Evolutionary conservation across 2,888 invertebrate genomes (phyloP), one percentile per base, ranked within the genome.

Genomic region (Mesorhabditis spiculigera): DNA sequence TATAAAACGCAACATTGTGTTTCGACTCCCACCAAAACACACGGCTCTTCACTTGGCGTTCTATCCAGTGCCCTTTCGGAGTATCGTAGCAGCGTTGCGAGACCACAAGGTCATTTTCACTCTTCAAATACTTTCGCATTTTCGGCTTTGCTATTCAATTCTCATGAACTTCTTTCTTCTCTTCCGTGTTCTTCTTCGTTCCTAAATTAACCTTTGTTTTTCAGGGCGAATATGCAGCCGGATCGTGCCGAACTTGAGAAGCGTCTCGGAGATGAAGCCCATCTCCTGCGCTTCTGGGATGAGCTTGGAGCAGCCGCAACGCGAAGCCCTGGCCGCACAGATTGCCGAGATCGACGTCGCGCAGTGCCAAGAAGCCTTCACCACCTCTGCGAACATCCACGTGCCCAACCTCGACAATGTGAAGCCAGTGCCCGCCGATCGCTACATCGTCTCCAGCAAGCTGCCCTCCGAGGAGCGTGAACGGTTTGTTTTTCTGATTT

Each of bases 401-500:
- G 58, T 50, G 58, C 58, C 58, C n/a, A n/a, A 50, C n/a, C n/a
- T 50, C 10, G 58, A 50, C 10, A 50, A 50, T 10, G 58, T 78
- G 63, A 66, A 62, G 42, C 78, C 78, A 43, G 64, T 78, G 5
- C 70, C 74, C 1, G 69, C 28, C 3, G 70, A 70, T 4, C 69
- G 71, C 16, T 66, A 74, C 68, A 66, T 69, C 45, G n/a, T 41
- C 4, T 45, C 8, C 10, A 5, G 43, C 5, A 67, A 73, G 10
- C 45, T 73, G 68, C 65, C 71, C 42, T 13, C 65, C 67, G 71
- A 66, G 43, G 74, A 50, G n/a, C n/a, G 8, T 10, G 10, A 50
- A 13, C 45, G 28, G 8, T 67, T 42, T 41, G 64, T 10, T 4
- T 8, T 66, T 8, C 5, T 6, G 42, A 44, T 45, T 16, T 10